A percentile compares a stretch with the other conserved stretches of the same genome.
Conservation (phyloP, 2,797 vertebrate species). For the Momotus momota region DNA sequence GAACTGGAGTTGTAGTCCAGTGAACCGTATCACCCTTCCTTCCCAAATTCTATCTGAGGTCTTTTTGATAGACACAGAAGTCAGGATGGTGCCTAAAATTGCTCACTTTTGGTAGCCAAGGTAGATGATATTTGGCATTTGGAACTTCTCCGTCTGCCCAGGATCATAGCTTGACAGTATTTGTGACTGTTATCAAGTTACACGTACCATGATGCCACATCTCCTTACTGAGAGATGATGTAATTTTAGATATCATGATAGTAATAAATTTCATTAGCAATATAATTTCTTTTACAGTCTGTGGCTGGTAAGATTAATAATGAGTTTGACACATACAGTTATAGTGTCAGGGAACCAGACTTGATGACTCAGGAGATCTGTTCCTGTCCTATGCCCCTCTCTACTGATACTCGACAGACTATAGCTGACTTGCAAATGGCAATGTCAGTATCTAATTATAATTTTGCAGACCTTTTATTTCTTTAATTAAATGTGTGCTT, state of each 20-base stretch:
- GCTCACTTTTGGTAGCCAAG: not conserved
- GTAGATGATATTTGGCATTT: not conserved
- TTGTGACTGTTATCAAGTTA: not conserved
- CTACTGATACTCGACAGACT: not conserved
- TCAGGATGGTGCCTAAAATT: not conserved
- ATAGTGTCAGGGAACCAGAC: not conserved
- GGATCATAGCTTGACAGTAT: not conserved
- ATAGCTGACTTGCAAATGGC: not conserved
- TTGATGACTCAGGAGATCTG: not conserved
- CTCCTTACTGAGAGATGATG: not conserved
- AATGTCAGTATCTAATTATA: not conserved
- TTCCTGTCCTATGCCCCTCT: not conserved
- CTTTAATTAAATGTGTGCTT: not conserved
- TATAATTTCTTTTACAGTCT: not conserved
- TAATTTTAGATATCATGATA: not conserved
- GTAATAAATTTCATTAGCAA: not conserved
- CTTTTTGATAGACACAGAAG: not conserved
- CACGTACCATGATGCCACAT: not conserved
- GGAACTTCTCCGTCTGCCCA: not conserved
- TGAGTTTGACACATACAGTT: not conserved
- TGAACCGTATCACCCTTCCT: rapidly evolving
- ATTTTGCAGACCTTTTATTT: not conserved
- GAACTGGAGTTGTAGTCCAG: not conserved
- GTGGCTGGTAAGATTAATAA: not conserved
- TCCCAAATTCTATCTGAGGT: not conserved